These are phyloP conservation scores for Acanthochromis polyacanthus DNA, from an alignment of 2,113 vertebrate genomes.

Conservation along the genomic window DNA sequence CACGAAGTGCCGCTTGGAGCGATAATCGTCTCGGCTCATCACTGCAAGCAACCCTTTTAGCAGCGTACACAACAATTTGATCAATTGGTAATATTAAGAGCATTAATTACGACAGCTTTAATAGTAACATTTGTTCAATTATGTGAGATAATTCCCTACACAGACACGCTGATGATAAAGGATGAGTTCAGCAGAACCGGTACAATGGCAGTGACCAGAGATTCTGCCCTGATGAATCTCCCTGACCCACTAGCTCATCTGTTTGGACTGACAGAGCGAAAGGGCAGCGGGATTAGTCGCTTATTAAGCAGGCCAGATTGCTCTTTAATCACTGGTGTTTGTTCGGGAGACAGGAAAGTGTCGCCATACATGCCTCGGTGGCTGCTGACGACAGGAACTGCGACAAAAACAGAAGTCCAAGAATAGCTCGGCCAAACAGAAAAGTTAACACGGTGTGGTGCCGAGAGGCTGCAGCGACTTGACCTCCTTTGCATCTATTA, in stretches of 20 bases:
- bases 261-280: constrained; percentile 71
- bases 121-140: not conserved
- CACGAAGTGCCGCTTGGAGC: no score
- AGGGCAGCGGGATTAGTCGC: constrained; percentile 71
- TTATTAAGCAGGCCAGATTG: constrained; percentile 64
- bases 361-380: not conserved
- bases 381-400: not conserved
- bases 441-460: not conserved
- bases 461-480: not conserved
- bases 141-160: not conserved
- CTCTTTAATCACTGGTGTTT: constrained; percentile 70
- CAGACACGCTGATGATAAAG: not conserved
- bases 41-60: not conserved
- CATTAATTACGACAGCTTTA: not conserved
- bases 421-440: not conserved
- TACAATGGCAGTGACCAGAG: constrained; percentile 7
- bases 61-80: not conserved
- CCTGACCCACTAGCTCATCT: constrained; percentile 58
- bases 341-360: constrained; percentile 43
- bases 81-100: not conserved
- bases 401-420: constrained; percentile 5
- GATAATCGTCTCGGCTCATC: no score
- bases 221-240: constrained; percentile 56
- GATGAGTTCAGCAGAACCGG: constrained; percentile 11
- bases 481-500: constrained; percentile 3